Conservation (phyloP, 1,140 invertebrate species). For the Bombus fervidus region DNA sequence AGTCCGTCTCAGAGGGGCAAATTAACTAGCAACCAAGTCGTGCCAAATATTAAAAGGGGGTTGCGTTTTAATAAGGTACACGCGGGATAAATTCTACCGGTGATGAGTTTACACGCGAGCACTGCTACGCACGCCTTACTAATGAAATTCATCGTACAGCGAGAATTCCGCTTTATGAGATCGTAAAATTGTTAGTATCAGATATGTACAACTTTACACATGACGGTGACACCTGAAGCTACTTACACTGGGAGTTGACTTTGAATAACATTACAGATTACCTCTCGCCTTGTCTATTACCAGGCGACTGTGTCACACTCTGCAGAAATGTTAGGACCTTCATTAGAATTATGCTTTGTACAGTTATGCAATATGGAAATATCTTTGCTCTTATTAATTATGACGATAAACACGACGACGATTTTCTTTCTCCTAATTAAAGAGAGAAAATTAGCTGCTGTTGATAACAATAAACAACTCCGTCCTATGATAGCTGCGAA, state of each 20-base stretch:
- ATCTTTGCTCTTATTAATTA: neutral
- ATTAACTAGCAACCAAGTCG: neutral
- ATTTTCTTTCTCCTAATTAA: neutral
- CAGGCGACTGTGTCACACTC: neutral
- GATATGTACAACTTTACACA: neutral
- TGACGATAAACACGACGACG: neutral
- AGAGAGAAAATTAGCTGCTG: neutral
- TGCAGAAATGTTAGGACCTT: neutral
- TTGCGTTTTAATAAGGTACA: slow-evolving; percentile 27
- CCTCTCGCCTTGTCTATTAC: neutral
- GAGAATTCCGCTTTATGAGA: slow-evolving; percentile 47
- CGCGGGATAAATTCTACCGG: neutral
- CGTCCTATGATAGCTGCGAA: neutral
- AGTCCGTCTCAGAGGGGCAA: too few species aligned
- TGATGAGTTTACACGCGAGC: neutral
- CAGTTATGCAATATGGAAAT: too few species aligned
- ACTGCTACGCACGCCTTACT: neutral
- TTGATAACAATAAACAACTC: neutral
- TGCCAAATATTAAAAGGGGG: neutral
- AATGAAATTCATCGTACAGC: slow-evolving; percentile 55
- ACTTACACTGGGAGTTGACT: slow-evolving; percentile 16
- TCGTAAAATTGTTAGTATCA: slow-evolving; percentile 61
- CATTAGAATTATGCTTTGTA: neutral
- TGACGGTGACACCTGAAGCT: neutral
- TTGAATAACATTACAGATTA: slow-evolving; percentile 20